Base-by-base conservation (phyloP, 2,797 vertebrate species). In the Gobionotothen gibberifrons region DNA sequence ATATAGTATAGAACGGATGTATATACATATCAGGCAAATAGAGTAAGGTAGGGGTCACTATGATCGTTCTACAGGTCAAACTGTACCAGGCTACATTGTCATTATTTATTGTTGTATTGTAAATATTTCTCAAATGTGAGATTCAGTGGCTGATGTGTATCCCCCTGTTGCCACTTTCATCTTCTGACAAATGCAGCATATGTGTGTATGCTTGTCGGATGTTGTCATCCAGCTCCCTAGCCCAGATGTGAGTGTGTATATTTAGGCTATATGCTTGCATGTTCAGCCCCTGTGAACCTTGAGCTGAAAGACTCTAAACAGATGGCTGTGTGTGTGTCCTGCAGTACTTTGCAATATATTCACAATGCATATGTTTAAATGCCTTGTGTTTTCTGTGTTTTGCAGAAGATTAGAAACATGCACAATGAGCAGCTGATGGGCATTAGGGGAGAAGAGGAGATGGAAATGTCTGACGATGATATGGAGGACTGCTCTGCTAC, bases 391-490 rank as follows among this genome's bases (percentile, higher is more conserved):
- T 36, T 6, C 7, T 81, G 10, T 85, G 70, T 76, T 65, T 91
- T 87, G 16, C 93, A 98, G 97, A 96, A 98, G 89, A 97, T 98
- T 64, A 94, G 97, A 79, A 98, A 97, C 92, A 96, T 97, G 90
- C 96, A 99, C 87, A 99, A 96, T 0, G 97, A 98, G 87, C 96
- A 98, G 87, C 92, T 99, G 82, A 97, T 98, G 97, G 96, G 96
- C 74, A 97, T 98, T 90, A 96, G 97, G 15, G 90, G 96, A 69
- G 97, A 99, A 89, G 97, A 98, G 70, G 97, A 97, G 87, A 98
- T 99, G 97, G 97, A 98, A 82, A 98, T 99, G 97, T 99, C 97
- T 17, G 97, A 99, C 13, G 97, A 98, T 19, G 97, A 98, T 91
- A 97, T 96, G 91, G 96, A 96, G 83, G 95, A 97, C 69, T 21